Evolutionary conservation across 2,113 vertebrate species (phyloP).

Genomic region (Cavia aperea): DNA sequence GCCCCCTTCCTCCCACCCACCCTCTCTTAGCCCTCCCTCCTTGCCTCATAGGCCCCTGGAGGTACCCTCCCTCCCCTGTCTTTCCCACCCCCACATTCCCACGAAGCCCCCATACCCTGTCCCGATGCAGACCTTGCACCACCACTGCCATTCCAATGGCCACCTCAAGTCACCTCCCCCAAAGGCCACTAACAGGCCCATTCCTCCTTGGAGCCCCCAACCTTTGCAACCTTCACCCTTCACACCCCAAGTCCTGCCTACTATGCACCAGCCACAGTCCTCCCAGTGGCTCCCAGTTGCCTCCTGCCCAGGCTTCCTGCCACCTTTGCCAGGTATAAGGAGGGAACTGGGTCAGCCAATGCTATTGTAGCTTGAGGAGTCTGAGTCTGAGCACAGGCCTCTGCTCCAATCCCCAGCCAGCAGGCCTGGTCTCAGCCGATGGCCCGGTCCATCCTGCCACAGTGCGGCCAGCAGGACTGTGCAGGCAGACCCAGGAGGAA

Average conservation of each 20-base stretch:
- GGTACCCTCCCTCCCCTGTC: slow-evolving; percentile 24
- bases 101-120: background rate
- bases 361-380: background rate
- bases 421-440: background rate
- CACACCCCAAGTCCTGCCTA: background rate
- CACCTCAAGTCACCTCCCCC: background rate
- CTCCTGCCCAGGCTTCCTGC: background rate
- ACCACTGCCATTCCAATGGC: background rate
- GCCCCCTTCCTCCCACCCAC: slow-evolving; percentile 38
- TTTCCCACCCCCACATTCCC: slow-evolving; percentile 44
- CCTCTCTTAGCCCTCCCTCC: slow-evolving; percentile 36
- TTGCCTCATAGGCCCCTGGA: slow-evolving; percentile 27
- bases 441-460: background rate
- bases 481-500: slow-evolving; percentile 50
- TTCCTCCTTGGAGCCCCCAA: background rate
- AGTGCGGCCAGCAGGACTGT: background rate
- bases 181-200: background rate
- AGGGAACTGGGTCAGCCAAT: background rate
- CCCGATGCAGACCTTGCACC: background rate
- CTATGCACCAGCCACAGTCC: background rate
- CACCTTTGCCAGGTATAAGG: fast-evolving
- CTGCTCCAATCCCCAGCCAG: background rate
- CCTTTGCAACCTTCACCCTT: background rate
- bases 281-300: background rate
- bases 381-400: background rate